Evolutionary conservation across 2,888 invertebrate genomes (phyloP), one percentile per base, ranked within the genome.

Genomic region (Buathra laborator): DNA sequence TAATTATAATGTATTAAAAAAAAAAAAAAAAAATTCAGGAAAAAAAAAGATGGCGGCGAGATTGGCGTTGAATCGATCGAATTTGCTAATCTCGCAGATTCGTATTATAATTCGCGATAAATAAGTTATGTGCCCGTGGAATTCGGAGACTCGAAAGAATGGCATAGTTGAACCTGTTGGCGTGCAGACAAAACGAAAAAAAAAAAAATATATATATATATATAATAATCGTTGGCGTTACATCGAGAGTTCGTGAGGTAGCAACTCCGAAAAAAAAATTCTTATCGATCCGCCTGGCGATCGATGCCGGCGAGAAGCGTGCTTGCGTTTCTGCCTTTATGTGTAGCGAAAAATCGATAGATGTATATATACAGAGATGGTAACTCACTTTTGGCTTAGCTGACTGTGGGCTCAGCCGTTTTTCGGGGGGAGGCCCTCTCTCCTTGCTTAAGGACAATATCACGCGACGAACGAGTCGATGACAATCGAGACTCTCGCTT

Each of bases 381-480:
- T 46, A 68, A 84, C 84, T 81, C 53, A 78, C 78, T 81, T 84
- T 84, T 81, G 81, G 81, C 75, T 81, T 70, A 78, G 78, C 74
- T 64, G 78, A 67, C 76, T 77, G 84, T 32, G 12, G 48, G 32
- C 74, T 78, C 77, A 67, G 62, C 75, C 88, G 86, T 84, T 86
- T 84, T 48, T 48, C 71, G 72, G 72, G 81, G 75, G 37, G 9
- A 37, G 37, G 37, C 37, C 9, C 7, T 37, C 81, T 82, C 86
- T 86, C 83, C 86, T 14, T 64, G 87, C 89, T 91, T 62, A 91
- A 92, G 92, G 91, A 92, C 91, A 90, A 91, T 92, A 93, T 92
- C 92, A 90, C 92, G 92, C 91, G 90, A 93, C 90, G 89, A 90
- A 90, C 89, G 89, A 90, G 88, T 90, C 89, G 92, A 92, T 91